Evolutionary conservation across 2,113 vertebrate genomes (phyloP).

Genomic region (Erinaceus europaeus): DNA sequence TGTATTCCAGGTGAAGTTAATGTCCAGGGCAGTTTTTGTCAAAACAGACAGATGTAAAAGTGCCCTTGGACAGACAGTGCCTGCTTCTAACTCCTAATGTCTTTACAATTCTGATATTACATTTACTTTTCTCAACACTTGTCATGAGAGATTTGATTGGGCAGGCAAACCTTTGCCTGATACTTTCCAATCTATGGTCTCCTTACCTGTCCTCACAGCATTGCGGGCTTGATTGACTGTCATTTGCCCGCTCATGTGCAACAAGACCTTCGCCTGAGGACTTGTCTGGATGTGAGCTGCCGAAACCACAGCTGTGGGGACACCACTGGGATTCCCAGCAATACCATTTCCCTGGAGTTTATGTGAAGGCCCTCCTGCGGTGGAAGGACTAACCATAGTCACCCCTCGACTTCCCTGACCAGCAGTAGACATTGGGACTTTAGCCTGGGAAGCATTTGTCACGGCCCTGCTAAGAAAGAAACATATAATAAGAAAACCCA

Average conservation of each 20-base stretch:
- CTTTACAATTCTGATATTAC: neutral
- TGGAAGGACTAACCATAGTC: conserved; percentile 88
- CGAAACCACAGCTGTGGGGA: conserved; percentile 86
- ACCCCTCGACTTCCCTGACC: conserved; percentile 88
- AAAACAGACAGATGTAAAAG: neutral
- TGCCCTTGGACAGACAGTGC: too few species aligned
- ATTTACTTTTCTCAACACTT: neutral
- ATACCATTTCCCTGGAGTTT: conserved; percentile 87
- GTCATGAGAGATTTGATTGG: neutral
- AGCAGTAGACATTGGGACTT: conserved; percentile 87
- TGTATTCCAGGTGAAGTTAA: neutral
- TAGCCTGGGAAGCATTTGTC: conserved; percentile 89
- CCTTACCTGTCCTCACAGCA: conserved; percentile 92
- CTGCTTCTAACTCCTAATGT: neutral
- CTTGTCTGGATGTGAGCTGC: conserved; percentile 90
- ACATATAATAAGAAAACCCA: neutral
- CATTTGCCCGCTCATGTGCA: conserved; percentile 95
- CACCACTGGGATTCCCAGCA: conserved; percentile 81
- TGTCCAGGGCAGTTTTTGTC: too few species aligned
- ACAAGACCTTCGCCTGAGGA: conserved; percentile 91
- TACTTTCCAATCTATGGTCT: rapidly evolving
- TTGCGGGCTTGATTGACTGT: conserved; percentile 97
- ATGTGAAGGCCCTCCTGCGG: conserved; percentile 79
- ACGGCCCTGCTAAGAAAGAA: conserved; percentile 82
- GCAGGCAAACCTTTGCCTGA: neutral